Conservation (phyloP, 2,888 invertebrate species). For the Drosophila dives region DNA sequence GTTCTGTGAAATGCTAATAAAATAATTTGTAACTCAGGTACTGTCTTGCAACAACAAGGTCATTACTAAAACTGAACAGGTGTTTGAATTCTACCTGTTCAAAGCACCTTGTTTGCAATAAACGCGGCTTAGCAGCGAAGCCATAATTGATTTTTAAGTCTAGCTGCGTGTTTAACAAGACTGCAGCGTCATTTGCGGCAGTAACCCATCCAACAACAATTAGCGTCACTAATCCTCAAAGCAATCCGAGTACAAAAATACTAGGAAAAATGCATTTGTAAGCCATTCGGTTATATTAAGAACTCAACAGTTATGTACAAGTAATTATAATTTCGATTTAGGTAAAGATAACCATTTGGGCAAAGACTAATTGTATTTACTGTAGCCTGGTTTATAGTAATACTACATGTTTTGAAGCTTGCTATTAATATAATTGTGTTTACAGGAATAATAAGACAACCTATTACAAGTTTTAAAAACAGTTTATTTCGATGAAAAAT, state of each 20-base stretch:
- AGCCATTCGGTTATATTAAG: neutral
- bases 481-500: neutral
- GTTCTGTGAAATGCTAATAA: slow-evolving; percentile 63
- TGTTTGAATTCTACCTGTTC: slow-evolving; percentile 47
- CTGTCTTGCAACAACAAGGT: slow-evolving; percentile 43
- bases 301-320: slow-evolving; percentile 6
- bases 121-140: slow-evolving; percentile 42
- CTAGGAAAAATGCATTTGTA: slow-evolving; percentile 10
- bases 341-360: slow-evolving; percentile 2
- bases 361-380: neutral
- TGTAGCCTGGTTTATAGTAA: neutral
- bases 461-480: neutral
- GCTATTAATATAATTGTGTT: neutral
- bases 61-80: slow-evolving; percentile 70
- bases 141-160: slow-evolving; percentile 60
- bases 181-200: slow-evolving; percentile 64
- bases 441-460: neutral
- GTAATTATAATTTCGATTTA: neutral
- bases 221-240: slow-evolving; percentile 60
- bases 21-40: slow-evolving; percentile 66
- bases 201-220: slow-evolving; percentile 42
- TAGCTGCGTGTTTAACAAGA: slow-evolving; percentile 60
- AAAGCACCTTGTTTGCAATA: slow-evolving; percentile 46
- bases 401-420: neutral
- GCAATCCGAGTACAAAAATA: slow-evolving; percentile 19